phyloP scores from a whole-genome alignment of 2,113 vertebrate genomes.

The Dendrocopos noguchii region DNA sequence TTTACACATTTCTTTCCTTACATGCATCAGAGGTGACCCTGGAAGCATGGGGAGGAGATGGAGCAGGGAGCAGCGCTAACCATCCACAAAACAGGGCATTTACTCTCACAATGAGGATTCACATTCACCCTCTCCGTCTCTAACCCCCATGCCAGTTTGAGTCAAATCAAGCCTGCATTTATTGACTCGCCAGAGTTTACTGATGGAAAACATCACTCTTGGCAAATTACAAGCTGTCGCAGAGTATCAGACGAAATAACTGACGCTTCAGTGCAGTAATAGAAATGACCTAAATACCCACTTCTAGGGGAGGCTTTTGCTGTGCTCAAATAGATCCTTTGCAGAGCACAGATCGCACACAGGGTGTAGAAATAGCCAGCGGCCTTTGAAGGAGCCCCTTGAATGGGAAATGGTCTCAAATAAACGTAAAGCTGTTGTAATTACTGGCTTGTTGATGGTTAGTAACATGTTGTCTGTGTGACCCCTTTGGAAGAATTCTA shows the following conservation, averaged over 20 bases:
- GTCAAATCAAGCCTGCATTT: slow-evolving; percentile 34
- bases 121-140: background rate
- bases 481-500: slow-evolving; percentile 33
- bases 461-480: background rate
- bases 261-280: slow-evolving; percentile 59
- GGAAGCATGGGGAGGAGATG: background rate
- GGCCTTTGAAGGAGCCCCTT: background rate
- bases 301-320: slow-evolving; percentile 20
- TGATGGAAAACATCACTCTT: slow-evolving; percentile 51
- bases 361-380: background rate
- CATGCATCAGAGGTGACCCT: background rate
- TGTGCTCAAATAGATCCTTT: slow-evolving; percentile 15
- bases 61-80: background rate
- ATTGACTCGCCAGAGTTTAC: slow-evolving; percentile 38
- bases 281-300: slow-evolving; percentile 66
- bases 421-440: background rate
- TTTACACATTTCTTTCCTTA: background rate
- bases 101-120: background rate
- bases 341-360: background rate
- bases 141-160: slow-evolving; percentile 52
- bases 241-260: slow-evolving; percentile 47
- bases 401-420: background rate
- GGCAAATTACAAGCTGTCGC: background rate
- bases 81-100: background rate
- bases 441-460: background rate